Evolutionary conservation across 23 tunicate genomes (phyloP).

Genomic region (Botrylloides violaceus): DNA sequence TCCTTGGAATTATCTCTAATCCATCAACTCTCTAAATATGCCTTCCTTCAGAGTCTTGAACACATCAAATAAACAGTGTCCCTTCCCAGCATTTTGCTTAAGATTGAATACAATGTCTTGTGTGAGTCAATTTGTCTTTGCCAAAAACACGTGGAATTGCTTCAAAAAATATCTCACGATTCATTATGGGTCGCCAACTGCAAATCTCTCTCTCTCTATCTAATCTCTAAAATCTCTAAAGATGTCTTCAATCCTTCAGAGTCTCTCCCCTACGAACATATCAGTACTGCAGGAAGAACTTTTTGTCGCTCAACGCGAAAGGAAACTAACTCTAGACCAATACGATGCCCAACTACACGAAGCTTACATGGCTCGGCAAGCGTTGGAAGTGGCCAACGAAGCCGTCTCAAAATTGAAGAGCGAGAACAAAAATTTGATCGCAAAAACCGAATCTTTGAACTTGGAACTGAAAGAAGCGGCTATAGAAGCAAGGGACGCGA

Average conservation of each 20-base stretch:
- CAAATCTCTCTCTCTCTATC: too few relatives aligned
- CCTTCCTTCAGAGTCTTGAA: too few relatives aligned
- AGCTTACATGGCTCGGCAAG: constrained; percentile 59
- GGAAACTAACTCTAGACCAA: constrained; percentile 72
- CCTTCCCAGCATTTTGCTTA: too few relatives aligned
- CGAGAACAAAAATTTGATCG: constrained; percentile 36
- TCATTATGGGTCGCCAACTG: too few relatives aligned
- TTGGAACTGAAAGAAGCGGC: constrained; percentile 59
- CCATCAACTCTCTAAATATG: too few relatives aligned
- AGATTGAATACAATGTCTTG: too few relatives aligned
- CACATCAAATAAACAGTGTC: too few relatives aligned
- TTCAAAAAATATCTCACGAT: too few relatives aligned
- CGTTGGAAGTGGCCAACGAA: constrained; percentile 51
- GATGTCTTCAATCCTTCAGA: background rate
- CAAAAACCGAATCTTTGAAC: constrained; percentile 25
- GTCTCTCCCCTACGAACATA: constrained; percentile 15
- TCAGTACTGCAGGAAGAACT: constrained; percentile 43
- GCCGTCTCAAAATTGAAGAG: constrained; percentile 21
- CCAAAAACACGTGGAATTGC: too few relatives aligned
- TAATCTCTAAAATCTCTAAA: too few relatives aligned
- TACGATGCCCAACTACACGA: constrained; percentile 67
- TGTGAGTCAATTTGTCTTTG: too few relatives aligned
- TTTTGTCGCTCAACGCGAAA: constrained; percentile 66
- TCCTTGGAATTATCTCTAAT: too few relatives aligned
- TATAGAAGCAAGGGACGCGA: constrained; percentile 51